Base-by-base conservation (phyloP, 2,797 vertebrate species). In the Steatocranus sp. region DNA sequence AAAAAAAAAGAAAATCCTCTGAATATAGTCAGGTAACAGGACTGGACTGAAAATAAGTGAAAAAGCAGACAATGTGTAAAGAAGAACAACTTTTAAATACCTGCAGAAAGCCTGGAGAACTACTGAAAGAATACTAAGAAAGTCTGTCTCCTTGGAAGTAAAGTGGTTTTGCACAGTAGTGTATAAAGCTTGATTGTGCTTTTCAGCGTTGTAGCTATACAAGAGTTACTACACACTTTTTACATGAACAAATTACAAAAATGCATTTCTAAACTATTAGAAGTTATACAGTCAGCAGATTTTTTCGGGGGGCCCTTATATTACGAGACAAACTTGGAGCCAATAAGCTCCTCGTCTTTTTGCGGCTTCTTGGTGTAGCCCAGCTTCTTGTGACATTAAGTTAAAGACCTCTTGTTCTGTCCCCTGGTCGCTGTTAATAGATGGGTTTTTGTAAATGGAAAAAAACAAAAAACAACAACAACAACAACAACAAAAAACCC, bases 351-450 rank as follows among this genome's bases (percentile, higher is more conserved):
- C 61, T 68, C 3, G 0, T 25, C 20, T 68, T 41, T 23, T 41
- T 25, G 61, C 12, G 12, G 7, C 36, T 10, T 7, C 8, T 20
- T 68, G 20, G 63, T 68, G 63, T 41, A 1, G 18, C 58, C 53
- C 54, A 61, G 32, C 56, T 61, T 61, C 56, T 68, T 15, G 36
- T 41, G 63, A 68, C 38, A 68, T 68, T 43, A 4, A 68, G 8
- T 68, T 17, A 14, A 68, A 68, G 4, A 68, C 63, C 14, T 68
- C 12, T 25, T 68, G 23, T 2, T 46, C 38, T 27, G 38, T 70
- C 38, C 10, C 9, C 15, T 27, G 11, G 18, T 36, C 58, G 11
- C 17, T 20, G 23, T 70, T 70, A 27, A 46, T 27, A 10, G 23
- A 46, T 43, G 3, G n/a, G n/a, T 25, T 6, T 66, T 36, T 61